Percentiles rank a stretch among this genome's conserved stretches.
phyloP scores from a whole-genome alignment of 2,888 invertebrate genomes.

The Diaphora mendica region DNA sequence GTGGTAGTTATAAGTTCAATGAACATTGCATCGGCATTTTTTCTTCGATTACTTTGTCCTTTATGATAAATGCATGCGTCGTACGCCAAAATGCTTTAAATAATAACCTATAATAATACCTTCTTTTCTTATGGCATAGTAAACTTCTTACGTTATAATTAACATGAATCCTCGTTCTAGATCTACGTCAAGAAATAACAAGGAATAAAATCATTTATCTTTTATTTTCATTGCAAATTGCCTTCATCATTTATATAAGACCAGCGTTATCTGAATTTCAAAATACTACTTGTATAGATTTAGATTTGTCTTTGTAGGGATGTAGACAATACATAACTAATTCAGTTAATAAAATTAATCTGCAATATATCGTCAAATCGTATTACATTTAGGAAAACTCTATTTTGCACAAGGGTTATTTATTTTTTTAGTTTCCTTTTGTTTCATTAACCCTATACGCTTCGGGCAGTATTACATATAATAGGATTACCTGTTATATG shows the following conservation, averaged over 20 bases:
- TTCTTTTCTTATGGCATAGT: constrained; percentile 54
- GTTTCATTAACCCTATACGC: not conserved
- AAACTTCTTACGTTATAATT: constrained; percentile 53
- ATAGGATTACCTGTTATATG: too few species aligned
- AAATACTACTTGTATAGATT: constrained; percentile 48
- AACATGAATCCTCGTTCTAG: constrained; percentile 49
- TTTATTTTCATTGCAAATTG: constrained; percentile 54
- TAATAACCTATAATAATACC: constrained; percentile 40
- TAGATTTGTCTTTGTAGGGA: constrained; percentile 55
- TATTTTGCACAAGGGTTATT: not conserved
- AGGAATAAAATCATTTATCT: constrained; percentile 63
- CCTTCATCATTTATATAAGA: constrained; percentile 57
- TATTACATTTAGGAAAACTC: not conserved
- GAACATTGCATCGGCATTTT: not conserved
- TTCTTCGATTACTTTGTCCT: not conserved
- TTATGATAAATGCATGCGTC: not conserved
- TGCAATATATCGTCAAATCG: not conserved
- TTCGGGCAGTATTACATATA: too few species aligned
- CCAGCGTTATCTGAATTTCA: constrained; percentile 46
- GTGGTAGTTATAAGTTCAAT: not conserved
- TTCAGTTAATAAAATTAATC: not conserved
- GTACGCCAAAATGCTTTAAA: constrained; percentile 21
- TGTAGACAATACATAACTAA: constrained; percentile 45
- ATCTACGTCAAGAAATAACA: constrained; percentile 54
- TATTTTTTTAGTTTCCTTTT: not conserved